Evolutionary conservation across 2,113 vertebrate genomes (phyloP), one percentile per base, ranked within the genome.

Genomic region (Syrrhaptes paradoxus): DNA sequence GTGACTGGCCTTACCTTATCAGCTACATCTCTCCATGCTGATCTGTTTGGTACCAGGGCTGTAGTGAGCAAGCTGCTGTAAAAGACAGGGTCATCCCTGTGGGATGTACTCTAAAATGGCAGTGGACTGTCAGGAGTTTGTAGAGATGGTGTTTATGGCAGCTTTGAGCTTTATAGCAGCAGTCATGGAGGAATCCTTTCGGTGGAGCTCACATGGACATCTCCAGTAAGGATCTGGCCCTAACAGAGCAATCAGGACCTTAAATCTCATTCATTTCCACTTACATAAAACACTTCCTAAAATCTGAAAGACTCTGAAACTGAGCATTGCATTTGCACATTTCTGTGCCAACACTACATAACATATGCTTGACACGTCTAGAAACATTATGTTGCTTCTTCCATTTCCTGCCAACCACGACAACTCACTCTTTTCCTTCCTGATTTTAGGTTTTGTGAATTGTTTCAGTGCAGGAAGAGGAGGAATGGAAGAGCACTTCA

Each of bases 321-420:
- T 85, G 87, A 96, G 89, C 92, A 82, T 76, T 94, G 55, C 61
- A 36, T 95, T 96, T 96, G 89, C 89, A 94, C 89, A 83, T 96
- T 96, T 93, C 83, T 90, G 73, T 86, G 95, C 90, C 93, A 96
- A 76, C 85, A 78, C 88, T 76, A 83, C 34, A 43, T 55, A 96
- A 90, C 92, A 95, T 93, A 96, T 89, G 86, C 45, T 96, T 93
- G 86, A 96, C 77, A 84, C 18, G 7, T 94, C 87, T 93, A 95
- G 95, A 95, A 97, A 91, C 90, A 90, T 92, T 92, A 94, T 83
- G 85, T 83, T 83, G 70, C 81, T 80, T 55, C 89, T 94, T 93
- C 90, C 73, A 90, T 96, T 95, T 94, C 85, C 76, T 94, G 94
- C 90, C 89, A 96, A 88, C 52, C 36, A 31, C 7, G 32, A 94